Conservation (phyloP, 2,113 vertebrate species). For the Fulica atra region DNA sequence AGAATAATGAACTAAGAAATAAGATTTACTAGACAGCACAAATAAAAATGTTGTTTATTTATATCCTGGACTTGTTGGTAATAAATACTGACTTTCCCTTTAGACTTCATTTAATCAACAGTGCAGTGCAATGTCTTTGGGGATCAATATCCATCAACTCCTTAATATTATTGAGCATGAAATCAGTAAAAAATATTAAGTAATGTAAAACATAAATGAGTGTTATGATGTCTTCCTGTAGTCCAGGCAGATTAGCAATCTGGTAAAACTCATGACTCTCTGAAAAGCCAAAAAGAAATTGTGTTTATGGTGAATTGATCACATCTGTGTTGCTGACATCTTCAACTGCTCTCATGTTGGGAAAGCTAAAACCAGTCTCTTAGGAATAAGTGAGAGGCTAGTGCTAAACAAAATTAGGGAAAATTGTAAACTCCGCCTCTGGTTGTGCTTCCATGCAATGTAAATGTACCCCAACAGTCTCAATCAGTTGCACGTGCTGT, state of each 20-base stretch:
- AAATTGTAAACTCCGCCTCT: not conserved
- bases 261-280: not conserved
- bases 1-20: not conserved
- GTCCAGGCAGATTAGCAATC: not conserved
- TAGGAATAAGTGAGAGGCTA: not conserved
- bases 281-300: not conserved
- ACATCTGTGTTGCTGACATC: not conserved
- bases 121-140: not conserved
- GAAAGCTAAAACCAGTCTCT: not conserved
- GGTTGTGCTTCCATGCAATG: accelerated
- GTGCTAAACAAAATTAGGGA: not conserved
- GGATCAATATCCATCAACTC: not conserved
- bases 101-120: not conserved
- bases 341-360: not conserved
- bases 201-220: not conserved
- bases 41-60: not conserved
- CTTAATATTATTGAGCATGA: not conserved
- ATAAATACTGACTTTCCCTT: not conserved
- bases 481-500: accelerated
- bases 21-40: not conserved
- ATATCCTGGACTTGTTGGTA: not conserved
- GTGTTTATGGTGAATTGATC: not conserved
- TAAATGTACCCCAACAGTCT: not conserved
- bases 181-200: not conserved
- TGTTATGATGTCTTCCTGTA: not conserved